These are phyloP conservation scores for Escarpia spicata DNA, from an alignment of 2,888 invertebrate genomes.

Conservation along the genomic window DNA sequence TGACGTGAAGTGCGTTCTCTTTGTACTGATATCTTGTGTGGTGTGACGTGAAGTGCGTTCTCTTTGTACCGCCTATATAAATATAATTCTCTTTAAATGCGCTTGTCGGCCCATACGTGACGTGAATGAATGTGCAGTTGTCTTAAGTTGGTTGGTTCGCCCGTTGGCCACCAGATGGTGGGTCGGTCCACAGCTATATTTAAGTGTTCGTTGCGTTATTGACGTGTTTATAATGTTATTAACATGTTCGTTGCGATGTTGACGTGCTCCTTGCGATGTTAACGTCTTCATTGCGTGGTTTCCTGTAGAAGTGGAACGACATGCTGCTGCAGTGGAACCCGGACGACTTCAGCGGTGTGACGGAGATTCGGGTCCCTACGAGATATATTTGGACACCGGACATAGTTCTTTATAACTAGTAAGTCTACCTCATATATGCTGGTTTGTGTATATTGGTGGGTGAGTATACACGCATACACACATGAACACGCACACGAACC, in stretches of 20 bases:
- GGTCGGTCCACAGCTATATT: neutral
- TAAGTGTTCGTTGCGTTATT: neutral
- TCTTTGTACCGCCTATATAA: neutral
- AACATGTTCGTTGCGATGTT: neutral
- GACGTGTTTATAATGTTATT: neutral
- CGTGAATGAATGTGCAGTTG: neutral
- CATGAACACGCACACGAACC: too few relatives aligned
- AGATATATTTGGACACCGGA: slow-evolving; percentile 40
- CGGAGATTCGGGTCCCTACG: slow-evolving; percentile 36
- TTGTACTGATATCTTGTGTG: too few relatives aligned
- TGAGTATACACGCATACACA: neutral
- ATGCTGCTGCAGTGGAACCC: slow-evolving; percentile 39
- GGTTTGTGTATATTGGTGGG: neutral
- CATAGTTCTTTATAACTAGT: slow-evolving; percentile 42
- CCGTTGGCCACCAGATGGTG: neutral
- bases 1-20: too few relatives aligned
- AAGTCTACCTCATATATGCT: slow-evolving; percentile 21
- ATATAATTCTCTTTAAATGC: neutral
- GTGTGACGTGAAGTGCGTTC: too few relatives aligned
- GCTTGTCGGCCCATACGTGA: neutral
- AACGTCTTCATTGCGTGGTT: neutral
- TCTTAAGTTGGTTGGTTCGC: neutral
- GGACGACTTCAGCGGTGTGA: slow-evolving; percentile 36
- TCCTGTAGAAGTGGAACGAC: slow-evolving; percentile 38
- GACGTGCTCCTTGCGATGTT: neutral